Percentiles rank a stretch among this genome's conserved stretches.
Evolutionary conservation across 2,797 vertebrate genomes (phyloP).

Genomic region (Dipus sagitta): DNA sequence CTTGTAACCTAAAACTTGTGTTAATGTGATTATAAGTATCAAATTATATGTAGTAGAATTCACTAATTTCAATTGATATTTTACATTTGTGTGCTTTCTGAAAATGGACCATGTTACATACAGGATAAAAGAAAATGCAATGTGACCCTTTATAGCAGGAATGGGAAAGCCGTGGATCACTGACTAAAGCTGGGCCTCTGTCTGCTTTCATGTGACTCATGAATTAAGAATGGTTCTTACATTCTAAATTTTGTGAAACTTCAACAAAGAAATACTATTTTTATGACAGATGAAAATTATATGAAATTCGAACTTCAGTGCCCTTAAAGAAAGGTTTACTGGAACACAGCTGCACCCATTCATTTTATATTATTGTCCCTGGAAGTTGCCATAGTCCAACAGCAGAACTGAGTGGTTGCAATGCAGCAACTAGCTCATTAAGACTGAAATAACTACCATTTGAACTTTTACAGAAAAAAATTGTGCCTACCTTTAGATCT

Average conservation of each 20-base stretch:
- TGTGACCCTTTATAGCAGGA: background rate
- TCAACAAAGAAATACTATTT: slow-evolving; percentile 45
- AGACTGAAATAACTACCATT: background rate
- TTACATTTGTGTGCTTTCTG: slow-evolving; percentile 46
- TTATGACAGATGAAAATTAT: slow-evolving; percentile 47
- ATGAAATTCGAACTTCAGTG: slow-evolving; percentile 41
- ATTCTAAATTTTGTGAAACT: slow-evolving; percentile 24
- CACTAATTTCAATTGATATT: background rate
- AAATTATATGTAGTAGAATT: slow-evolving; percentile 13
- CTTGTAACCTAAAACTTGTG: slow-evolving; percentile 1
- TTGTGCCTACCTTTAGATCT: background rate
- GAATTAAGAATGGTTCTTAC: background rate
- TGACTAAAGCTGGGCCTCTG: background rate
- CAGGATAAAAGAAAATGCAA: background rate
- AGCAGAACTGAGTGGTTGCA: background rate
- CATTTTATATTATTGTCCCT: background rate
- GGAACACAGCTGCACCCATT: background rate
- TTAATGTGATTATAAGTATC: slow-evolving; percentile 49
- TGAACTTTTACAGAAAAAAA: background rate
- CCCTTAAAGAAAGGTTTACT: slow-evolving; percentile 22
- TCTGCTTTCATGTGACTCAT: background rate
- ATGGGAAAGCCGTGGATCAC: background rate
- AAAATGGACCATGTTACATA: background rate
- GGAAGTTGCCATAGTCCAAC: background rate
- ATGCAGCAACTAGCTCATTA: background rate